phyloP scores from a whole-genome alignment of 2,113 vertebrate genomes.

The Pholis gunnellus region DNA sequence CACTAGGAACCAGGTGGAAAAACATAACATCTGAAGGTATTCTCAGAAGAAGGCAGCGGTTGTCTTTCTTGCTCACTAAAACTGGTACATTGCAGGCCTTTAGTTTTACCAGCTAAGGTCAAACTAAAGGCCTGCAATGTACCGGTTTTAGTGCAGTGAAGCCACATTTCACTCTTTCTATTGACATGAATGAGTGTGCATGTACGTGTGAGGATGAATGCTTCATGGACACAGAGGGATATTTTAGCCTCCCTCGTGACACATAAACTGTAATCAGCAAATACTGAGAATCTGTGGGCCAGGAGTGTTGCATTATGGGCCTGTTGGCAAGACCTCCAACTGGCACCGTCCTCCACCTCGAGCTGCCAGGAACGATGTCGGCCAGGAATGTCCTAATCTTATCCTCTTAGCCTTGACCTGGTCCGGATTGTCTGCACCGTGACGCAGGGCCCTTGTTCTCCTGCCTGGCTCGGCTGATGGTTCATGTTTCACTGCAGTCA shows the following conservation, averaged over 20 bases:
- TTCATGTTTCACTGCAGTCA: slow-evolving; percentile 68
- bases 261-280: slow-evolving; percentile 43
- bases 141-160: not conserved
- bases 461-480: slow-evolving; percentile 45
- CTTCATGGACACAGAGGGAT: slow-evolving; percentile 42
- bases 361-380: slow-evolving; percentile 56
- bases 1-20: not conserved
- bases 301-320: slow-evolving; percentile 60
- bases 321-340: slow-evolving; percentile 39
- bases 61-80: not conserved
- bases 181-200: slow-evolving; percentile 2
- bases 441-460: slow-evolving; percentile 70
- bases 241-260: slow-evolving; percentile 61
- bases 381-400: slow-evolving; percentile 75
- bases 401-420: slow-evolving; percentile 73
- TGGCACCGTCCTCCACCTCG: slow-evolving; percentile 53
- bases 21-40: not conserved
- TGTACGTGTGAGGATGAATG: slow-evolving; percentile 33
- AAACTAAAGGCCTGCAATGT: no score
- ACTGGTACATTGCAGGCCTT: not conserved
- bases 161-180: not conserved
- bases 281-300: slow-evolving; percentile 44
- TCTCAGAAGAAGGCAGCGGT: not conserved
- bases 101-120: not conserved
- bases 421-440: slow-evolving; percentile 54